A percentile compares a stretch with the other conserved stretches of the same genome.
These are phyloP conservation scores for Adelosebastes latens DNA, from an alignment of 2,797 vertebrate species.

Conservation along the genomic window DNA sequence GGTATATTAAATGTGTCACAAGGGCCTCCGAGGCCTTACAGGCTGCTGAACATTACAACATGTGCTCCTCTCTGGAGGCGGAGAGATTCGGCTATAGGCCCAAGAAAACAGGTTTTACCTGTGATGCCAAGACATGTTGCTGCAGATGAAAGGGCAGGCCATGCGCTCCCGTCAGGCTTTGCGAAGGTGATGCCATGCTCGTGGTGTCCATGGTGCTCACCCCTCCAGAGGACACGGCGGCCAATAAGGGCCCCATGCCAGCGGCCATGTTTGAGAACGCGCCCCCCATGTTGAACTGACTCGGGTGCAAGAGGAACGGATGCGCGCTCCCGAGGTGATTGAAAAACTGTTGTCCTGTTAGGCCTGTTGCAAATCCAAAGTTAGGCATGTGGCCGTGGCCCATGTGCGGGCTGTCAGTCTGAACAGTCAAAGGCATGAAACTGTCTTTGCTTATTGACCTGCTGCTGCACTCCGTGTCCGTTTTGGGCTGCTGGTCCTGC, in stretches of 20 bases:
- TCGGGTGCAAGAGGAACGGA: slow-evolving; percentile 93
- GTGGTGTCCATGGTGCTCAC: slow-evolving; percentile 90
- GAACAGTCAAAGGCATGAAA: slow-evolving; percentile 90
- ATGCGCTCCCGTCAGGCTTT: slow-evolving; percentile 88
- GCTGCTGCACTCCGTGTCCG: slow-evolving; percentile 81
- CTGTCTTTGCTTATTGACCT: slow-evolving; percentile 88
- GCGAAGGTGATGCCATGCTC: slow-evolving; percentile 90
- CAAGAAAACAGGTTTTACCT: slow-evolving; percentile 85
- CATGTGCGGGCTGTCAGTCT: slow-evolving; percentile 89
- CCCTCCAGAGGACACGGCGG: slow-evolving; percentile 91
- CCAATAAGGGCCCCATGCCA: slow-evolving; percentile 93
- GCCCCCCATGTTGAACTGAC: slow-evolving; percentile 97
- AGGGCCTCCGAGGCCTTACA: background rate
- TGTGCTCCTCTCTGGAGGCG: background rate
- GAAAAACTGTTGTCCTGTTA: slow-evolving; percentile 96
- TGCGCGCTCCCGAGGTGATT: slow-evolving; percentile 90
- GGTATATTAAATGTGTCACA: background rate
- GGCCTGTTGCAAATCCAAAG: slow-evolving; percentile 91
- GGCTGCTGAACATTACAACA: background rate
- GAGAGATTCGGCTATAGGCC: background rate
- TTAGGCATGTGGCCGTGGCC: slow-evolving; percentile 90
- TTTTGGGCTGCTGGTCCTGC: slow-evolving; percentile 80
- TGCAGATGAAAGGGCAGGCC: slow-evolving; percentile 96
- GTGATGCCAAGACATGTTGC: slow-evolving; percentile 96
- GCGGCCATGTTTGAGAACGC: slow-evolving; percentile 96